These are phyloP conservation scores for Drosophila longiperda DNA, from an alignment of 2,888 invertebrate species.

Conservation along the genomic window DNA sequence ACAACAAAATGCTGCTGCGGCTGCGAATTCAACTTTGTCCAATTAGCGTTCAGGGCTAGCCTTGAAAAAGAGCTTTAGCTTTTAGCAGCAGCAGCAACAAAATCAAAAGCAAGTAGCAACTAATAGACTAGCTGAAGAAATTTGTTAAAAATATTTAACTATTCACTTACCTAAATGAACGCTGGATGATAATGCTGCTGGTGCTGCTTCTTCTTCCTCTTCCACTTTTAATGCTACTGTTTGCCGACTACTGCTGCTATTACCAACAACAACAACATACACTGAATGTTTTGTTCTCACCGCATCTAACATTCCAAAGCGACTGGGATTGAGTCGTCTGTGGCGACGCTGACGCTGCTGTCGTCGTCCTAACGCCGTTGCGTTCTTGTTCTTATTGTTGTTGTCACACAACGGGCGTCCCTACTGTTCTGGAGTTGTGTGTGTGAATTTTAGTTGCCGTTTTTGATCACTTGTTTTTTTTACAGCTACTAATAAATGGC, in stretches of 20 bases:
- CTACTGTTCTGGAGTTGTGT: constrained; percentile 6
- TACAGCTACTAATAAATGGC: constrained; percentile 48
- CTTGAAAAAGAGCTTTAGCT: constrained; percentile 40
- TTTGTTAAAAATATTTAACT: constrained; percentile 2
- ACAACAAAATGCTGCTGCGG: constrained; percentile 49
- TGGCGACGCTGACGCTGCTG: constrained; percentile 50
- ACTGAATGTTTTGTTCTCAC: constrained; percentile 83
- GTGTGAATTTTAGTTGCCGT: constrained; percentile 26
- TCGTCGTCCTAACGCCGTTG: constrained; percentile 49
- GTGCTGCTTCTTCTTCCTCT: constrained; percentile 56
- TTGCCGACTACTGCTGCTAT: constrained; percentile 78
- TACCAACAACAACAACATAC: constrained; percentile 81
- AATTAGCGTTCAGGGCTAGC: constrained; percentile 50
- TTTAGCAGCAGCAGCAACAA: constrained; percentile 2
- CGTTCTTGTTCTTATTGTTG: constrained; percentile 10
- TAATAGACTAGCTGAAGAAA: constrained; percentile 1
- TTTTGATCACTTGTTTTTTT: constrained; percentile 33
- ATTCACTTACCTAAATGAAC: constrained; percentile 72
- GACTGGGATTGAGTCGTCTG: constrained; percentile 65
- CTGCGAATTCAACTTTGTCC: constrained; percentile 37
- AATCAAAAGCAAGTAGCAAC: constrained; percentile 2
- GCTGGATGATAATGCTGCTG: constrained; percentile 73
- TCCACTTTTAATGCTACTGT: constrained; percentile 68
- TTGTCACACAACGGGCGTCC: constrained; percentile 26
- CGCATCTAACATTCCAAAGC: constrained; percentile 85